Percentiles rank a stretch among this genome's conserved stretches.
Evolutionary conservation across 2,797 vertebrate species (phyloP).

Genomic region (Gambusia yucatana): DNA sequence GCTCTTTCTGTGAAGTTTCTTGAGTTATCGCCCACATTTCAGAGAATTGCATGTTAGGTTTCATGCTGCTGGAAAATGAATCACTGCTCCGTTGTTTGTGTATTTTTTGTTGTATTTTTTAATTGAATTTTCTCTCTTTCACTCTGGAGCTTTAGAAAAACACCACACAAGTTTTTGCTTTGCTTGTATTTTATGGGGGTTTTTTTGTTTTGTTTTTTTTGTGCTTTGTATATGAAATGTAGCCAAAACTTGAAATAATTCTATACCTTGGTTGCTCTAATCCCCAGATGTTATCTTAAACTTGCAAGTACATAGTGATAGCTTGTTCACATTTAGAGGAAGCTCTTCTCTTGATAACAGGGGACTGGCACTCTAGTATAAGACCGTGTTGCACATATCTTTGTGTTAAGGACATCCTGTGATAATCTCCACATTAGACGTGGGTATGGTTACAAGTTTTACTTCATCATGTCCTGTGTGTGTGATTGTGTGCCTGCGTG

Average conservation of each 20-base stretch:
- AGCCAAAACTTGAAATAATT: not conserved
- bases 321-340: slow-evolving; percentile 18
- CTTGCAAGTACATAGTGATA: no score
- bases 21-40: not conserved
- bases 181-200: not conserved
- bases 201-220: not conserved
- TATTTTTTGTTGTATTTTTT: not conserved
- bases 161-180: not conserved
- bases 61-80: not conserved
- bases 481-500: not conserved
- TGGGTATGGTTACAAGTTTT: slow-evolving; percentile 19
- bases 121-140: not conserved
- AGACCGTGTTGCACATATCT: slow-evolving; percentile 48
- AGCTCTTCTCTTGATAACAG: slow-evolving; percentile 44
- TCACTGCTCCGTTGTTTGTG: not conserved
- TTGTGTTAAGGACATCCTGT: slow-evolving; percentile 58
- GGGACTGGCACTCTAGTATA: slow-evolving; percentile 37
- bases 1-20: not conserved
- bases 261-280: not conserved
- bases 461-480: slow-evolving; percentile 6
- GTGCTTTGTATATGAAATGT: not conserved
- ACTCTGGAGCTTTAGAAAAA: not conserved
- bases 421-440: slow-evolving; percentile 32
- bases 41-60: not conserved
- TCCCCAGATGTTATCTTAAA: not conserved